Conservation (phyloP, 1,140 invertebrate genomes). For the Streblospio benedicti region DNA sequence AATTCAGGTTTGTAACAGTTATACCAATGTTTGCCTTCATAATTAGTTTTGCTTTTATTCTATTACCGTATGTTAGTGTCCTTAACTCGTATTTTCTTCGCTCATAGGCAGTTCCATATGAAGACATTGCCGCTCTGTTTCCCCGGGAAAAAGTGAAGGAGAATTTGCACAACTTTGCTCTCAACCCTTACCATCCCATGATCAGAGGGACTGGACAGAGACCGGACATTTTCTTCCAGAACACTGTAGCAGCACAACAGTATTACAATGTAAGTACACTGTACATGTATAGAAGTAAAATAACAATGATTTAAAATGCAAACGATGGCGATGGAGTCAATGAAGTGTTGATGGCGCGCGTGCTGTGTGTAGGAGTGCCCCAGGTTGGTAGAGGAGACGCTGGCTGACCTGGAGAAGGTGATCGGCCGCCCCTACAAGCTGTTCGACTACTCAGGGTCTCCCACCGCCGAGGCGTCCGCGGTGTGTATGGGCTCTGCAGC, state of each 20-base stretch:
- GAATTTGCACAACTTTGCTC: conserved; percentile 14
- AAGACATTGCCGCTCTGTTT: conserved; percentile 13
- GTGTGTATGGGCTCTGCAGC: conserved; percentile 16
- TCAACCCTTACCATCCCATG: conserved; percentile 15
- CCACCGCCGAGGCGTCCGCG: conserved; percentile 12
- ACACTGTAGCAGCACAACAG: conserved; percentile 14
- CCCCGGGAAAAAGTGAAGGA: conserved; percentile 9
- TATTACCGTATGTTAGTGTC: too few relatives aligned
- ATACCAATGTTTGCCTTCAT: too few relatives aligned
- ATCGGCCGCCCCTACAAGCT: conserved; percentile 16
- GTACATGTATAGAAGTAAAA: too few relatives aligned
- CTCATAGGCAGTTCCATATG: too few relatives aligned
- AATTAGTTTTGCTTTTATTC: too few relatives aligned
- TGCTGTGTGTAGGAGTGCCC: conserved; percentile 9
- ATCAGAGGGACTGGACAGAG: conserved; percentile 18
- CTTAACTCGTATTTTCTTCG: too few relatives aligned
- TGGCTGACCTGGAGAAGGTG: conserved; percentile 6
- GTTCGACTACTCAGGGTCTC: conserved; percentile 16
- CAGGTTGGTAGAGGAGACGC: conserved; percentile 9
- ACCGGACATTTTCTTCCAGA: conserved; percentile 20
- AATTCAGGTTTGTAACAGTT: conserved; percentile 11
- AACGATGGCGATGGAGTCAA: too few relatives aligned
- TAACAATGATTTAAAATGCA: too few relatives aligned
- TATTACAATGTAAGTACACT: too few relatives aligned
- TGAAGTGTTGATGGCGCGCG: too few relatives aligned